Percentiles rank a stretch among this genome's conserved stretches.
Conservation (phyloP, 1,140 invertebrate species). For the Brachionus manjavacas region DNA sequence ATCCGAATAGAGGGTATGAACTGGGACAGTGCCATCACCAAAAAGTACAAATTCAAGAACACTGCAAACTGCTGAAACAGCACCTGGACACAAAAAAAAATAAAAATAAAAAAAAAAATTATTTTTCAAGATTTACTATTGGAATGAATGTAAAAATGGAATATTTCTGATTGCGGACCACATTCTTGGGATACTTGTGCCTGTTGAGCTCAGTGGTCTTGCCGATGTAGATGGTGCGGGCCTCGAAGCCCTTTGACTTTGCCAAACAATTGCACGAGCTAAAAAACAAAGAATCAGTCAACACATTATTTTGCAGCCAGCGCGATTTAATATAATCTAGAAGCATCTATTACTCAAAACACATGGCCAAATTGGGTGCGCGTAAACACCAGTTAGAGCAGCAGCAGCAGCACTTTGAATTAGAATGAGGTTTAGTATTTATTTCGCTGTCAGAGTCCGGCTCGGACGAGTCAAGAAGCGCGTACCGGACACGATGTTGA, state of each 20-base stretch:
- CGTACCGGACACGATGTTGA: neutral
- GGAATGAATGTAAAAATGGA: constrained; percentile 95
- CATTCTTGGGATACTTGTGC: constrained; percentile 70
- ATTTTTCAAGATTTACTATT: constrained; percentile 61
- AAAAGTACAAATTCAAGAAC: constrained; percentile 95
- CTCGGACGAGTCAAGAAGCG: neutral
- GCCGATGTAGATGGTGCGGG: constrained; percentile 16
- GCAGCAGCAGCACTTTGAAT: neutral
- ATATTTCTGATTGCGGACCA: constrained; percentile 98
- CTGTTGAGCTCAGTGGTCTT: neutral
- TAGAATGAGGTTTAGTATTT: neutral
- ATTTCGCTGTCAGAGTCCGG: neutral
- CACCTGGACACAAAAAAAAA: constrained; percentile 62
- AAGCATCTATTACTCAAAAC: neutral
- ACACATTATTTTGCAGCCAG: neutral
- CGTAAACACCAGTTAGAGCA: neutral
- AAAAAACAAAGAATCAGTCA: neutral
- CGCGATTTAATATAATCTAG: neutral
- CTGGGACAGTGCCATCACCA: constrained; percentile 94
- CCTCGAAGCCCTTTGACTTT: constrained; percentile 1
- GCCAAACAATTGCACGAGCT: constrained; percentile 20
- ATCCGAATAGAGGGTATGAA: constrained; percentile 93
- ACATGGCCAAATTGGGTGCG: neutral
- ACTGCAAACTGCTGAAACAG: constrained; percentile 98
- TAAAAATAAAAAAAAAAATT: constrained; percentile 36